Base-by-base conservation (phyloP, 2,888 invertebrate species). In the Brenthis hecate region DNA sequence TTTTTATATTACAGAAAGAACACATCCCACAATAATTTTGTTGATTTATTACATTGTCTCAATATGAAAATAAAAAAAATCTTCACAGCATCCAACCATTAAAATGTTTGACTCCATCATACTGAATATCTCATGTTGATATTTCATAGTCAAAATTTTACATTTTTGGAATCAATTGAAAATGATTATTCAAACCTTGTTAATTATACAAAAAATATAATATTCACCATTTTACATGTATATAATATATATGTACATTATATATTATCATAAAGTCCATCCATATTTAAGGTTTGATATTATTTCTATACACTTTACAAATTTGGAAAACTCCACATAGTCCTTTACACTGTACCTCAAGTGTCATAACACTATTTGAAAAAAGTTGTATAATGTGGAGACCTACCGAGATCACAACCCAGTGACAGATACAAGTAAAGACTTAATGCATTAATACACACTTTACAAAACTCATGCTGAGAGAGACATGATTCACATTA, bases 401-500 rank as follows among this genome's bases (percentile, higher is more conserved):
- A 48, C 48, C 48, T 48, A 48, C 8, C 28, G 58, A 58, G 57
- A 56, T 64, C 55, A 61, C 51, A 64, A 56, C 48, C 50, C 28
- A n/a, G 56, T 51, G 50, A 53, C 57, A 43, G 36, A 43, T 11
- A 43, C 11, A 8, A 8, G 11, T 43, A 8, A 11, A 43, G 28
- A 28, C 3, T 28, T 28, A 28, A 28, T 28, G 28, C 36, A 43
- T 43, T 11, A 43, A 43, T 8, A 43, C 11, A 11, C 36, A 43
- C 11, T 43, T 11, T 43, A 11, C 36, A 43, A 11, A 8, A 43
- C 8, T 28, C 28, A 28, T 28, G 28, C 28, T 28, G 3, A 4
- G 28, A 5, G 5, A 28, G 28, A 28, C 28, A 28, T 23, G 23
- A 23, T 11, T 43, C 11, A 43, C 36, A 8, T 8, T 11, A 43